Percentiles rank a stretch among this genome's conserved stretches.
phyloP scores from a whole-genome alignment of 2,888 invertebrate genomes.

The Eudasyphora cyanicolor region DNA sequence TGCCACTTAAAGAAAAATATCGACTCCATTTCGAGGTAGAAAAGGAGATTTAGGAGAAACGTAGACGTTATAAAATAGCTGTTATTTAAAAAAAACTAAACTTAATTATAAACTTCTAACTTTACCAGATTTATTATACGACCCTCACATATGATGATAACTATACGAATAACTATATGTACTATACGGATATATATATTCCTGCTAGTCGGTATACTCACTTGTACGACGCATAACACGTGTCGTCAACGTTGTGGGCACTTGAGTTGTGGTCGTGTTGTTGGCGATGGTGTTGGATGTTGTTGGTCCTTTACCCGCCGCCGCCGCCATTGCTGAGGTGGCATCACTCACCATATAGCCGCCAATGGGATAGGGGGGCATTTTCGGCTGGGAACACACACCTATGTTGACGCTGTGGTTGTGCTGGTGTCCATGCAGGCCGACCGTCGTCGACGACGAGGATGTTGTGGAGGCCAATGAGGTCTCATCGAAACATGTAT shows the following conservation, averaged over 20 bases:
- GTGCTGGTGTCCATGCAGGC: slow-evolving; percentile 27
- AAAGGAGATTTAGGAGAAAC: too few species aligned
- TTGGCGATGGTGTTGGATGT: slow-evolving; percentile 41
- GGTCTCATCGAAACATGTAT: slow-evolving; percentile 67
- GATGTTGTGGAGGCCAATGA: slow-evolving; percentile 54
- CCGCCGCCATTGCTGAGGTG: slow-evolving; percentile 24
- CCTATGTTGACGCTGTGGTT: slow-evolving; percentile 63
- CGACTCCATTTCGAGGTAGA: too few species aligned
- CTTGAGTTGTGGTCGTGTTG: slow-evolving; percentile 63
- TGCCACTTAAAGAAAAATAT: too few species aligned
- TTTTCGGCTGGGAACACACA: slow-evolving; percentile 78
- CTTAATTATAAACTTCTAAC: too few species aligned
- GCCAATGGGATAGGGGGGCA: slow-evolving; percentile 78
- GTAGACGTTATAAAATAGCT: too few species aligned
- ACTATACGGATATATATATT: neutral
- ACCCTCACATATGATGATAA: neutral
- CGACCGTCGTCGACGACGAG: slow-evolving; percentile 45
- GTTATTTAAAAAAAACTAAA: too few species aligned
- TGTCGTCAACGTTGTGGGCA: slow-evolving; percentile 70
- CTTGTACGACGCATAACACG: slow-evolving; percentile 79
- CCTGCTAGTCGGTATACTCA: slow-evolving; percentile 71
- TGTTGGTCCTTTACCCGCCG: slow-evolving; percentile 47
- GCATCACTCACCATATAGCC: slow-evolving; percentile 73
- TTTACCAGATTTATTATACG: neutral
- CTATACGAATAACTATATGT: too few species aligned